Base-by-base conservation (phyloP, 2,888 invertebrate genomes). In the Cheilosia vernalis region DNA sequence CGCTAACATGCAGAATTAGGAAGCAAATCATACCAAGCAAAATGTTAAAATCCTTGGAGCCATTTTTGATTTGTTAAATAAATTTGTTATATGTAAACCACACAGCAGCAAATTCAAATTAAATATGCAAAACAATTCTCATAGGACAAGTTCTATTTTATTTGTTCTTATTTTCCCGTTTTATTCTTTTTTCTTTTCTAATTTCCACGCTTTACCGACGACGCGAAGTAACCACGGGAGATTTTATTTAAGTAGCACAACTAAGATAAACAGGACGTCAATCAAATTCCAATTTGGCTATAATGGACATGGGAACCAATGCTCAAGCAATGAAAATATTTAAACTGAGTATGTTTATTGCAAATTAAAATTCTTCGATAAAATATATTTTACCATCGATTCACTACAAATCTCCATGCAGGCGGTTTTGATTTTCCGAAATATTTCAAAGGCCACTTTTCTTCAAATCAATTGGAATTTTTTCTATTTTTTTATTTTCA, bases 31-130 rank as follows among this genome's bases (percentile, higher is more conserved):
- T 91, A 91, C 91, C 91, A 91, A 88, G 87, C 91, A 89, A 84
- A 90, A 91, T 55, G 89, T 89, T 27, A 90, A 89, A 66, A 91
- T 89, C 88, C 90, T 89, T 21, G 90, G 90, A 77, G 91, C 88
- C 91, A 91, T 90, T 87, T 80, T 82, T n/a, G 30, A 30, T 55
- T 58, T 19, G 30, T 9, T 7, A 30, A 30, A 30, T 7, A 7
- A 40, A 37, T 42, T 37, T 40, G 7, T 10, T 13, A 37, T 7
- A 17, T 15, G 1, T 10, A 37, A 42, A 44, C 9, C 24, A 27
- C 44, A n/a, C 9, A 63, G 30, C 27, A 63, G 17, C 9, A 27
- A 44, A 24, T 27, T 15, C 5, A 51, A 24, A 21, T 24, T 51
- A 15, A 67, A 53, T 5, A 24, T 21, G 10, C 21, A 21, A 24